These are phyloP conservation scores for Limonius californicus DNA, from an alignment of 1,140 invertebrate genomes.

Conservation along the genomic window DNA sequence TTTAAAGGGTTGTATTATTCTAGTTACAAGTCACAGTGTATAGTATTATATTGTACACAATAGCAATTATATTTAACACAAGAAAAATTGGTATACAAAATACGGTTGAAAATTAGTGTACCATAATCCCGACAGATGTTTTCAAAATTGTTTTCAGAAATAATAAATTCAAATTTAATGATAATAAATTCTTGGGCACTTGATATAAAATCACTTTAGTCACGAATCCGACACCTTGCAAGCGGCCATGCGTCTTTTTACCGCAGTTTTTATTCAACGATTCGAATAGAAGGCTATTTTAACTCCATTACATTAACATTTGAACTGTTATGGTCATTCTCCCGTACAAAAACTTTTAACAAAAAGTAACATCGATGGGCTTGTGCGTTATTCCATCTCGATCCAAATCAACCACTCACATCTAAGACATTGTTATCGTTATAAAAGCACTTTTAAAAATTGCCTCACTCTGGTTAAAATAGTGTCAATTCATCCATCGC, in stretches of 20 bases:
- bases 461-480: conserved; percentile 15
- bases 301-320: not conserved
- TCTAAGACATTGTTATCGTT: not conserved
- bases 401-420: not conserved
- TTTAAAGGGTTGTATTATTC: not conserved
- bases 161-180: conserved; percentile 2
- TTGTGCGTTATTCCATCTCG: not conserved
- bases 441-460: conserved; percentile 27
- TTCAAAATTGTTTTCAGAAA: not conserved
- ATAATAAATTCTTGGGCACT: not conserved
- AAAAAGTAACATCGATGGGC: not conserved
- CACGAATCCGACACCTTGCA: conserved; percentile 5
- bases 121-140: not conserved
- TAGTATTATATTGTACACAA: too few relatives aligned
- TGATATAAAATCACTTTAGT: not conserved
- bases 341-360: too few relatives aligned
- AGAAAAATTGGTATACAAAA: not conserved
- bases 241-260: not conserved
- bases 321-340: not conserved
- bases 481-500: conserved; percentile 8
- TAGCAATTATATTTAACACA: too few relatives aligned
- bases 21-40: not conserved
- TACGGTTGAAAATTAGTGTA: not conserved
- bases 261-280: not conserved
- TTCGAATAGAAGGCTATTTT: not conserved